A percentile compares a stretch with the other conserved stretches of the same genome.
These are phyloP conservation scores for Drosophila dunni DNA, from an alignment of 1,140 invertebrate genomes.

Conservation along the genomic window DNA sequence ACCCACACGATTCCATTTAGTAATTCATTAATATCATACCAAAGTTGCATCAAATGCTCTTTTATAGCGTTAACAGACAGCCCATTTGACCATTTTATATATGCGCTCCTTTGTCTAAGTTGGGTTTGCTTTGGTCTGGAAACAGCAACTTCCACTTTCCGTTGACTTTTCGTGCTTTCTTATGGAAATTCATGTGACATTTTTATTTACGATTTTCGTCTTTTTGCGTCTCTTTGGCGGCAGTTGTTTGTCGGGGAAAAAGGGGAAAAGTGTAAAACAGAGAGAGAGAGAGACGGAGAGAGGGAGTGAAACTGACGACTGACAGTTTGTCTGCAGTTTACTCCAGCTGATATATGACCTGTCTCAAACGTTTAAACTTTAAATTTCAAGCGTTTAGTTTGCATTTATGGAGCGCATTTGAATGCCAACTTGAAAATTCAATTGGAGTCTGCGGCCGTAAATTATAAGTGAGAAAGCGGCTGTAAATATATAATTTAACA, in stretches of 20 bases:
- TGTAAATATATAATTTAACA: neutral
- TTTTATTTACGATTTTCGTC: constrained; percentile 49
- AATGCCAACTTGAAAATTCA: constrained; percentile 40
- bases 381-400: constrained; percentile 44
- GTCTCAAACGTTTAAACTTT: constrained; percentile 37
- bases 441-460: neutral
- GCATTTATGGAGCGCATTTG: constrained; percentile 42
- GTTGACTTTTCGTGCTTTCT: constrained; percentile 45
- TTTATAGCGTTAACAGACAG: constrained; percentile 40
- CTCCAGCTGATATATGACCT: constrained; percentile 52
- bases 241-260: too few species aligned
- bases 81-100: constrained; percentile 26
- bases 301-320: constrained; percentile 5
- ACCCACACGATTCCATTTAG: constrained; percentile 25
- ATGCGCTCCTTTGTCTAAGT: constrained; percentile 18
- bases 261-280: neutral
- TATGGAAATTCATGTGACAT: constrained; percentile 53
- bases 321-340: constrained; percentile 35
- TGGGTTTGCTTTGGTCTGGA: neutral
- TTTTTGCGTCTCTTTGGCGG: constrained; percentile 40
- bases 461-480: constrained; percentile 1
- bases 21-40: constrained; percentile 32
- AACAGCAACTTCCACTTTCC: constrained; percentile 45
- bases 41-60: constrained; percentile 24
- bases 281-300: neutral